These are phyloP conservation scores for Cheiracanthium punctorium DNA, from an alignment of 2,888 invertebrate genomes.

Conservation along the genomic window DNA sequence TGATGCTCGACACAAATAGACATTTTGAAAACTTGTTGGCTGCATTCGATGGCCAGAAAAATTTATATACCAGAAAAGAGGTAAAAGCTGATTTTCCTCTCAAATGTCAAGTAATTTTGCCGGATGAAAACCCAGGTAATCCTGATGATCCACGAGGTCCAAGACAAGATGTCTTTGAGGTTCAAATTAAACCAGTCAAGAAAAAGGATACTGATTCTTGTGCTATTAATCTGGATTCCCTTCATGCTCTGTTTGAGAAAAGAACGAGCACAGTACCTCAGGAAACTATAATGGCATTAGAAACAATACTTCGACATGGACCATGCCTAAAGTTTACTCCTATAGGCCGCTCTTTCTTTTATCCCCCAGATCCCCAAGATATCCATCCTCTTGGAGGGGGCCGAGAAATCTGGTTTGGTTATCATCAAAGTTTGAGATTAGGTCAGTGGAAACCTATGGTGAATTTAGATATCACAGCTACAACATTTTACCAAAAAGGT, in stretches of 20 bases:
- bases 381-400: conserved; percentile 57
- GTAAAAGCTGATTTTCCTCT: conserved; percentile 74
- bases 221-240: conserved; percentile 58
- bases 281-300: conserved; percentile 67
- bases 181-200: conserved; percentile 52
- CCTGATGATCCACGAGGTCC: conserved; percentile 28
- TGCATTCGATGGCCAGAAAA: conserved; percentile 79
- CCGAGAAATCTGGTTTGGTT: conserved; percentile 71
- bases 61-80: conserved; percentile 78
- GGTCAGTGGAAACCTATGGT: conserved; percentile 69
- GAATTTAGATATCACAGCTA: conserved; percentile 66
- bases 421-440: conserved; percentile 67
- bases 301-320: conserved; percentile 63
- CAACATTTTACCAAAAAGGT: conserved; percentile 57
- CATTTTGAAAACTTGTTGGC: conserved; percentile 77
- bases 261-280: conserved; percentile 28
- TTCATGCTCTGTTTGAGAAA: conserved; percentile 50
- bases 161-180: conserved; percentile 31
- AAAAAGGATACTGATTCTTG: conserved; percentile 51
- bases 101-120: conserved; percentile 22
- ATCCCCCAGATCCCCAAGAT: conserved; percentile 33
- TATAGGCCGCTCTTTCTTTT: conserved; percentile 66
- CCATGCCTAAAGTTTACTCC: conserved; percentile 57
- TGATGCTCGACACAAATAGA: conserved; percentile 76
- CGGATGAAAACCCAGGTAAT: conserved; percentile 29